A percentile compares a stretch with the other conserved stretches of the same genome.
phyloP scores from a whole-genome alignment of 2,888 invertebrate genomes.

The Leptogaster cylindrica region DNA sequence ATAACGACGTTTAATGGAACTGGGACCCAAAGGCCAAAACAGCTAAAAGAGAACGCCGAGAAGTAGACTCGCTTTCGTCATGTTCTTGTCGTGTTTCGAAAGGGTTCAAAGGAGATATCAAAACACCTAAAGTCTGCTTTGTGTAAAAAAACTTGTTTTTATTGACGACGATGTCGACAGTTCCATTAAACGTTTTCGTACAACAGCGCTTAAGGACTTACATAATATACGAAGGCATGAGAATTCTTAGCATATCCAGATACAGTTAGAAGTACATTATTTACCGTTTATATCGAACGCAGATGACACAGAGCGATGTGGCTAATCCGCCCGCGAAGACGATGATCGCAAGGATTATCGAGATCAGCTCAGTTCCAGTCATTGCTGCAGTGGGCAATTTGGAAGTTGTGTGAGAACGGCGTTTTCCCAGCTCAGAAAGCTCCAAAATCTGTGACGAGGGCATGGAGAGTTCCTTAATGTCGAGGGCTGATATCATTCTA shows the following conservation, averaged over 20 bases:
- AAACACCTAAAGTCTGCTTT: conserved; percentile 14
- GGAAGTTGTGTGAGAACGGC: conserved; percentile 60
- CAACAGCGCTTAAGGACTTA: background rate
- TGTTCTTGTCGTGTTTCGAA: background rate
- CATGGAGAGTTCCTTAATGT: conserved; percentile 68
- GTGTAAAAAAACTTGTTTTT: conserved; percentile 27
- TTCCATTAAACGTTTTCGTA: conserved; percentile 31
- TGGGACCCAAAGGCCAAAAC: too few relatives aligned
- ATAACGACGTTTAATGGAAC: conserved; percentile 35
- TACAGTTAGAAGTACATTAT: background rate
- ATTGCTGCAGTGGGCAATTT: conserved; percentile 59
- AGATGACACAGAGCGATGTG: conserved; percentile 79
- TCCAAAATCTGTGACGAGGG: conserved; percentile 74
- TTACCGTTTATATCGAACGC: conserved; percentile 67
- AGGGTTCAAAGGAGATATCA: conserved; percentile 7
- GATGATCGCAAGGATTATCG: conserved; percentile 79
- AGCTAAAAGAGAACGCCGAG: too few relatives aligned
- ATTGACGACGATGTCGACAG: conserved; percentile 25
- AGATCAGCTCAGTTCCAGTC: conserved; percentile 79
- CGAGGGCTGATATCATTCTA: conserved; percentile 70
- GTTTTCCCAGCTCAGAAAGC: conserved; percentile 59
- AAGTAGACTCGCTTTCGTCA: background rate
- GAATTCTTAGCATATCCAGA: too few relatives aligned
- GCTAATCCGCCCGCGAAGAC: conserved; percentile 82
- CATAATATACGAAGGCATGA: too few relatives aligned